These are phyloP conservation scores for Hyppa rectilinea DNA, from an alignment of 2,888 invertebrate genomes.

Conservation along the genomic window DNA sequence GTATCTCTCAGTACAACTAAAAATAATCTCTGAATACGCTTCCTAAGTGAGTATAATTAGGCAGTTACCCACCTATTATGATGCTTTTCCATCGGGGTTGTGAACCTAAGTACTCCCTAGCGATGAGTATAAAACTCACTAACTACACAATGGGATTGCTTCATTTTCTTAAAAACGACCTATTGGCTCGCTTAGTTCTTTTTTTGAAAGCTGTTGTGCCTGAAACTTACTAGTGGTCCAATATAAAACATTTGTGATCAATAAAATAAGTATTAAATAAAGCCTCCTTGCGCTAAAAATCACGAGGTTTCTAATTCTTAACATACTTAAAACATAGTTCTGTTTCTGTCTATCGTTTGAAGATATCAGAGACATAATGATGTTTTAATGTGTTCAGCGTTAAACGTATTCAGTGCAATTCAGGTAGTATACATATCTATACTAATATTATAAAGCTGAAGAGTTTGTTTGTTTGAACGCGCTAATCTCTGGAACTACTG, in stretches of 20 bases:
- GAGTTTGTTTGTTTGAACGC: too few relatives aligned
- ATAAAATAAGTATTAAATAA: too few relatives aligned
- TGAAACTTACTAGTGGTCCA: background rate
- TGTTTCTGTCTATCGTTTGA: background rate
- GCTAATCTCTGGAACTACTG: too few relatives aligned
- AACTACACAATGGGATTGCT: background rate
- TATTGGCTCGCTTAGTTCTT: background rate
- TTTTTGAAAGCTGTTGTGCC: background rate
- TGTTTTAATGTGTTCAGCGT: background rate
- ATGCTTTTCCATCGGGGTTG: background rate
- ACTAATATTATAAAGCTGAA: too few relatives aligned
- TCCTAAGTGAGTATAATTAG: slow-evolving; percentile 41
- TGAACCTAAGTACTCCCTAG: background rate
- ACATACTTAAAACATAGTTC: too few relatives aligned
- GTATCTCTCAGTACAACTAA: slow-evolving; percentile 23
- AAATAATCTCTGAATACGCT: slow-evolving; percentile 30
- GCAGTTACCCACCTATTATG: background rate
- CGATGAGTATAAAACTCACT: background rate
- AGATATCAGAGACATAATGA: background rate
- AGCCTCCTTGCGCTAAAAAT: too few relatives aligned
- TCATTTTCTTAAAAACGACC: background rate
- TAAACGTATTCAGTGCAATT: background rate
- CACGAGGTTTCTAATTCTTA: background rate
- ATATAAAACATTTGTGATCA: background rate
- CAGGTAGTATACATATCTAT: background rate